A percentile compares a stretch with the other conserved stretches of the same genome.
Evolutionary conservation across 2,888 invertebrate genomes (phyloP).

Genomic region (Zaprionus bogoriensis): DNA sequence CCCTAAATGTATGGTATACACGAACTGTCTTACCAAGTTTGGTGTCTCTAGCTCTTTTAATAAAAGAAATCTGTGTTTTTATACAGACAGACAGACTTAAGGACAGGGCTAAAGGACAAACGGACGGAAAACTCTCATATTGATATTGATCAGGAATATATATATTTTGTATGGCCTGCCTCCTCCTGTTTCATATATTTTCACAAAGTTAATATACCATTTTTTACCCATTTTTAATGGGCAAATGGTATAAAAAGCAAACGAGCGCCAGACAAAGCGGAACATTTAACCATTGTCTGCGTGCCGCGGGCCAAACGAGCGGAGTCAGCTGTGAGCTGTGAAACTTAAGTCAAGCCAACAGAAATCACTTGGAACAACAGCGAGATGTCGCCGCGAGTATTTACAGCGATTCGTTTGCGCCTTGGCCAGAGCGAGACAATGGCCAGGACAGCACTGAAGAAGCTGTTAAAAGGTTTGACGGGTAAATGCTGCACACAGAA

Average conservation of each 20-base stretch:
- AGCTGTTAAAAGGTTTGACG: neutral
- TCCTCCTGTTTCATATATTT: too few species aligned
- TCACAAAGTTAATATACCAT: too few species aligned
- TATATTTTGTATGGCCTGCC: too few species aligned
- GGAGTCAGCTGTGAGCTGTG: neutral
- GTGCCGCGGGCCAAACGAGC: neutral
- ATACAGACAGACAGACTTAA: neutral
- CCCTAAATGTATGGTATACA: too few species aligned
- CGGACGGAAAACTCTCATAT: too few species aligned
- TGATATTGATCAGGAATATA: too few species aligned
- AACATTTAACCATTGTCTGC: conserved; percentile 45
- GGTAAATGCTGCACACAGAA: neutral
- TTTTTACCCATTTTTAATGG: too few species aligned
- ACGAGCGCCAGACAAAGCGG: conserved; percentile 19
- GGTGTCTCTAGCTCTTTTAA: too few species aligned
- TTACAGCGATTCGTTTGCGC: conserved; percentile 1
- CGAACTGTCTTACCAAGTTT: too few species aligned
- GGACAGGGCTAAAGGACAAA: too few species aligned
- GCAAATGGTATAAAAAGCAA: too few species aligned
- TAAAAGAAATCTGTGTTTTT: too few species aligned
- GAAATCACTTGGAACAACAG: conserved; percentile 39
- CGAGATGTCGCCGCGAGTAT: conserved; percentile 24
- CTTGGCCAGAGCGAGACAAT: neutral
- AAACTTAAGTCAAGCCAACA: conserved; percentile 38
- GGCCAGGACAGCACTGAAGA: neutral